phyloP scores from a whole-genome alignment of 2,113 vertebrate genomes.

The Brachypodius melanocephalos region DNA sequence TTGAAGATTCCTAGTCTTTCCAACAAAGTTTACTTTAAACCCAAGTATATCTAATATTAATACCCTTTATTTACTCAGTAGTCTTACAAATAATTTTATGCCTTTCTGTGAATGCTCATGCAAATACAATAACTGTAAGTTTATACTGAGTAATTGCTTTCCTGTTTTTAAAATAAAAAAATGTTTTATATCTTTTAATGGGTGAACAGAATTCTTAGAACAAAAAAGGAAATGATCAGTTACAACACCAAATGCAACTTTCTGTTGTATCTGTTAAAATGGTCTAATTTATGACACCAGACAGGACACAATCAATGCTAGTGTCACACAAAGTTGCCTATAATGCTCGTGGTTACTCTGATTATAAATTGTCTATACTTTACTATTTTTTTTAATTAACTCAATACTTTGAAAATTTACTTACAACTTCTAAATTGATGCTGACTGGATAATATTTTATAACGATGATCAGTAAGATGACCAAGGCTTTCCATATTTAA shows the following conservation, averaged over 20 bases:
- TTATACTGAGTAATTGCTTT: background rate
- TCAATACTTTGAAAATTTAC: background rate
- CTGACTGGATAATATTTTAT: background rate
- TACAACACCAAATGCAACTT: background rate
- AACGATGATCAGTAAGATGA: background rate
- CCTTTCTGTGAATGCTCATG: background rate
- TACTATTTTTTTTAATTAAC: background rate
- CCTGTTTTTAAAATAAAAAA: background rate
- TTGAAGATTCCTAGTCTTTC: background rate
- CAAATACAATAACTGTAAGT: background rate
- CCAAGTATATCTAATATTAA: background rate
- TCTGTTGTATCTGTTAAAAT: background rate
- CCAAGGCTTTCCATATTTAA: background rate
- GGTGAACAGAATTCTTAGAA: background rate
- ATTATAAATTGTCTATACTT: background rate
- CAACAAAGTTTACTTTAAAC: background rate
- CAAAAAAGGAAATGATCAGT: background rate
- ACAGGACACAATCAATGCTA: background rate
- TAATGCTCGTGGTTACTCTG: background rate
- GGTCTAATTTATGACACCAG: background rate
- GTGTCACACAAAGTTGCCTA: background rate
- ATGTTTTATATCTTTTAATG: background rate
- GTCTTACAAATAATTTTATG: background rate
- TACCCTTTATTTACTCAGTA: background rate
- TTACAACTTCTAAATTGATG: background rate